Evolutionary conservation across 2,888 invertebrate genomes (phyloP).

Genomic region (Fragum fragum): DNA sequence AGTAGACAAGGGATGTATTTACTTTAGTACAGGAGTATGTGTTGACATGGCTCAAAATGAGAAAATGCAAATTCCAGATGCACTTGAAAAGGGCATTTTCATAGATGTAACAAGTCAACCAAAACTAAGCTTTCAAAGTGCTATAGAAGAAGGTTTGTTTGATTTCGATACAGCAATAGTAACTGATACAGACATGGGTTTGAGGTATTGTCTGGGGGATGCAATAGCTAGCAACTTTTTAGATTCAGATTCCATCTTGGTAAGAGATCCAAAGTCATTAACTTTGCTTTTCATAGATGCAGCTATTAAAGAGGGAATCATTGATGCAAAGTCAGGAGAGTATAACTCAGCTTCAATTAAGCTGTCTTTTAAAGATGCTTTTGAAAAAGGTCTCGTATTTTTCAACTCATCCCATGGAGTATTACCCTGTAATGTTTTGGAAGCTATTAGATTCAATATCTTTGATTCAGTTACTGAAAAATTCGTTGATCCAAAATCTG

Average conservation of each 20-base stretch:
- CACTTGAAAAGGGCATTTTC: conserved; percentile 80
- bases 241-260: conserved; percentile 93
- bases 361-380: conserved; percentile 91
- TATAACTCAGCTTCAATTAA: conserved; percentile 69
- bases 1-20: conserved; percentile 74
- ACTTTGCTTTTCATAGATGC: conserved; percentile 87
- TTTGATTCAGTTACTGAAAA: conserved; percentile 92
- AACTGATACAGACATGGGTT: conserved; percentile 73
- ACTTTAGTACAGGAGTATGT: conserved; percentile 73
- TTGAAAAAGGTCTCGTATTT: conserved; percentile 90
- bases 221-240: conserved; percentile 94
- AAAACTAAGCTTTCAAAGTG: conserved; percentile 90
- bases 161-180: conserved; percentile 89
- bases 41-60: conserved; percentile 72
- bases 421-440: conserved; percentile 60
- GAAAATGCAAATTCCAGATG: conserved; percentile 75
- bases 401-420: conserved; percentile 70
- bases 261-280: conserved; percentile 92
- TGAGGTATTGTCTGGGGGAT: conserved; percentile 74
- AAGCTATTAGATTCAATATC: conserved; percentile 66
- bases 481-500: conserved; percentile 90
- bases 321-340: conserved; percentile 76
- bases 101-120: conserved; percentile 81
- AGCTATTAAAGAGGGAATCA: conserved; percentile 74
- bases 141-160: conserved; percentile 86